Evolutionary conservation across 2,888 invertebrate genomes (phyloP).

Genomic region (Anarsia innoxiella): DNA sequence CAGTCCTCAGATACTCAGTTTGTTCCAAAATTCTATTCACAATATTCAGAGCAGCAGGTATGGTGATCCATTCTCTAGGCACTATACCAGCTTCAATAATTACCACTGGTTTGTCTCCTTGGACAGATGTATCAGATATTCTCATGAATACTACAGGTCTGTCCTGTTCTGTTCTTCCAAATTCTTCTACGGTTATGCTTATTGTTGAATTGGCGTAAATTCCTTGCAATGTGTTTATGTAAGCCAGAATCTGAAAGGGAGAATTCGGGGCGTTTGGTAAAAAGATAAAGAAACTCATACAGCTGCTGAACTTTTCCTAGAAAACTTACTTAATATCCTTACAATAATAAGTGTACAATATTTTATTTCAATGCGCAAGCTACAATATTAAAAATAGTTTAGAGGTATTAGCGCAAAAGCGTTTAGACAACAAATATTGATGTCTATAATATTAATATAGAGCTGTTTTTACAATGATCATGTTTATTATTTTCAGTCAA

Average conservation of each 20-base stretch:
- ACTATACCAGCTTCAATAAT: constrained; percentile 78
- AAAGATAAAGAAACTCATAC: neutral
- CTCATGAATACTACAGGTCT: constrained; percentile 60
- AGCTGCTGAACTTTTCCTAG: neutral
- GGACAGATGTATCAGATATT: constrained; percentile 45
- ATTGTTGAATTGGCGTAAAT: constrained; percentile 26
- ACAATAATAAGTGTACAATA: too few species aligned
- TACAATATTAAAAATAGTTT: too few species aligned
- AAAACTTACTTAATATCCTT: too few species aligned
- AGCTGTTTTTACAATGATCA: too few species aligned
- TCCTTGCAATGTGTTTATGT: constrained; percentile 32
- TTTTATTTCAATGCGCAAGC: too few species aligned
- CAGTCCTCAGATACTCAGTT: constrained; percentile 56
- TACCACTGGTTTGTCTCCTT: constrained; percentile 62
- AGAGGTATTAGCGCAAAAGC: too few species aligned
- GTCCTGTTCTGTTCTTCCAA: constrained; percentile 38
- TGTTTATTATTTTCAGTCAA: too few species aligned
- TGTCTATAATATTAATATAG: too few species aligned
- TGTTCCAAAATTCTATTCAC: constrained; percentile 75
- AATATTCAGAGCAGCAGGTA: constrained; percentile 77
- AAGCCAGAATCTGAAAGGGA: constrained; percentile 47
- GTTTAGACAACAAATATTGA: too few species aligned
- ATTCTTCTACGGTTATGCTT: constrained; percentile 33
- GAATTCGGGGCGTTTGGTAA: too few species aligned
- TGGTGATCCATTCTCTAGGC: constrained; percentile 83